A percentile compares a stretch with the other conserved stretches of the same genome.
phyloP scores from a whole-genome alignment of 2,113 vertebrate species.

The Ptilonorhynchus violaceus region DNA sequence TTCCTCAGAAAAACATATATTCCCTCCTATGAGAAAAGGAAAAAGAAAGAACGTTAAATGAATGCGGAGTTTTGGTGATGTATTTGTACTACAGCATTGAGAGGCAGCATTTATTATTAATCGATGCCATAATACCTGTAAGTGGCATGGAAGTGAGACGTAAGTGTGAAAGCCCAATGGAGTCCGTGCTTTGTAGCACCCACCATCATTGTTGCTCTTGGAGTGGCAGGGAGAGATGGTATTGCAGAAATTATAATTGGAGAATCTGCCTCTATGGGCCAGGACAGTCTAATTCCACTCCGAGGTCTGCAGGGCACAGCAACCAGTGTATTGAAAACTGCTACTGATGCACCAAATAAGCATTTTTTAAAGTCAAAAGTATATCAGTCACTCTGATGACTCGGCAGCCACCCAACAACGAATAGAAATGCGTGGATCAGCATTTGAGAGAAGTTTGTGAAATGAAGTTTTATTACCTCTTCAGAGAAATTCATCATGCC shows the following conservation, averaged over 20 bases:
- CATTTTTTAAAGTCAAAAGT: slow-evolving; percentile 63
- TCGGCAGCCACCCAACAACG: slow-evolving; percentile 45
- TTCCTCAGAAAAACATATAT: not conserved
- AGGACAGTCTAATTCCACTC: slow-evolving; percentile 40
- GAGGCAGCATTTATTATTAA: not conserved
- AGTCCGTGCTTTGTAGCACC: not conserved
- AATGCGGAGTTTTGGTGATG: not conserved
- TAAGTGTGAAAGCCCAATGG: not conserved
- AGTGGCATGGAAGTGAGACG: not conserved
- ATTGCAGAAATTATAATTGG: slow-evolving; percentile 30
- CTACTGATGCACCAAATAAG: slow-evolving; percentile 64
- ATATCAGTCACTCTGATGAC: slow-evolving; percentile 60
- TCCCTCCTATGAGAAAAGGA: not conserved
- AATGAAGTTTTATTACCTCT: slow-evolving; percentile 30
- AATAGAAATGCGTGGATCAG: slow-evolving; percentile 46
- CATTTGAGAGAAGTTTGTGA: slow-evolving; percentile 56
- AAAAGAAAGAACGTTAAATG: not conserved
- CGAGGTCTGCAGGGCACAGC: slow-evolving; percentile 51
- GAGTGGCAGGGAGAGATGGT: not conserved
- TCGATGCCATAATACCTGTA: not conserved
- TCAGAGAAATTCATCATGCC: not conserved
- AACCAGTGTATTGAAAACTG: slow-evolving; percentile 63
- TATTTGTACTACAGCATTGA: not conserved
- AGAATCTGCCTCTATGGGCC: not conserved
- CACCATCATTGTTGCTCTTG: not conserved